Evolutionary conservation across 2,113 vertebrate species (phyloP), one percentile per base, ranked within the genome.

Genomic region (Campylomormyrus tamandua): DNA sequence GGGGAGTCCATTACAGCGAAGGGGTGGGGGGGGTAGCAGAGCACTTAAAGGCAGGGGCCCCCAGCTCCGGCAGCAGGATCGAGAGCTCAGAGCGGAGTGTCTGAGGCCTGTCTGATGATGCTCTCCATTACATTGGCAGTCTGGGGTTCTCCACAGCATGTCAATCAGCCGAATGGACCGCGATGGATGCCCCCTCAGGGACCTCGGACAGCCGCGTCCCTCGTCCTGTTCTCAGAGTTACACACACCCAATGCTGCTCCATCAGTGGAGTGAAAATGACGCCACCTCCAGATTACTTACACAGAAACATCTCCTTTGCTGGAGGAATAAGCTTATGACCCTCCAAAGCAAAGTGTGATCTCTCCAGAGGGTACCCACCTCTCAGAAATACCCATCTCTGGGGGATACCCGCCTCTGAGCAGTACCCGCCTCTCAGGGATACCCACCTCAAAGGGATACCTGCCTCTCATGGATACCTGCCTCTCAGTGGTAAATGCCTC

Each of bases 121-220:
- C n/a, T 95, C 95, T 95, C 95, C 94, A 94, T 95, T 96, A 97
- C 96, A 96, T 94, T 95, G 95, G 95, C 96, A 97, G 96, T 96
- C 24, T 62, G 58, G 21, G 96, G 96, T 97, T 98, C 98, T 98
- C 97, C 97, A 98, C 97, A 97, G 97, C 98, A 98, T 97, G 98
- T 99, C 99, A 98, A 97, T 98, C 97, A 97, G 97, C 96, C 96
- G 97, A 98, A 98, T 98, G 97, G 96, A 97, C 97, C 97, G 1
- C 10, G 62, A 31, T 3, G 27, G 62, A 70, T 4, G 92, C 94
- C 92, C 95, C 96, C 96, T 97, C 97, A 97, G 97, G 98, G 35
- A 77, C 70, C 70, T 66, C 6, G 1, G 62, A 11, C 3, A 31
- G n/a, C 98, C 97, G 97, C 95, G 96, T 97, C 11, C 96, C 97